Evolutionary conservation across 2,113 vertebrate species (phyloP).

Genomic region (Salvator merianae): DNA sequence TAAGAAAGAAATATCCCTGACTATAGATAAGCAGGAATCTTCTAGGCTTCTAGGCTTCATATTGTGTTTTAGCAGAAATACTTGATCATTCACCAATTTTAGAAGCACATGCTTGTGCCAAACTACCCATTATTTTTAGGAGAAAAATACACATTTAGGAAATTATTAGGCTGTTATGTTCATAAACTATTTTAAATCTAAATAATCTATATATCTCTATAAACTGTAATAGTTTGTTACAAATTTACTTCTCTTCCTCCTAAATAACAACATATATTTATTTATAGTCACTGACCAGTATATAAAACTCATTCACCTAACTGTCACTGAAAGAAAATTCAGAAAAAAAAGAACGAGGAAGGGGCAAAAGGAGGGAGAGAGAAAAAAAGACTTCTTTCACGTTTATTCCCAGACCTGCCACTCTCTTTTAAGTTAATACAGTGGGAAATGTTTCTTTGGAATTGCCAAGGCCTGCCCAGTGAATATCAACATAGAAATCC

Average conservation of each 20-base stretch:
- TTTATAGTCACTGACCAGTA: not conserved
- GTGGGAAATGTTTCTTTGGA: conserved; percentile 76
- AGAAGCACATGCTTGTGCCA: not conserved
- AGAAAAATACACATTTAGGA: not conserved
- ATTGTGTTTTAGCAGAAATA: not conserved
- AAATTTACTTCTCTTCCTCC: too few species aligned
- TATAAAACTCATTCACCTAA: conserved; percentile 22
- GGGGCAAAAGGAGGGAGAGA: too few species aligned
- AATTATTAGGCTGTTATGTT: conserved; percentile 22
- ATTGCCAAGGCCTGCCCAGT: conserved; percentile 71
- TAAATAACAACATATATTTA: too few species aligned
- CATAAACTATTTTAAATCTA: conserved; percentile 29
- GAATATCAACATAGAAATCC: conserved; percentile 76
- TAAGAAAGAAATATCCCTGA: not conserved
- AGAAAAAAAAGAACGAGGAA: conserved; percentile 42
- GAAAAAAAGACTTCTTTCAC: conserved; percentile 55
- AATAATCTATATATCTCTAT: not conserved
- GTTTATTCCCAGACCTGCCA: conserved; percentile 75
- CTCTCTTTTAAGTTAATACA: conserved; percentile 72
- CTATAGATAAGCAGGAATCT: not conserved
- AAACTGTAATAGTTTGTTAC: not conserved
- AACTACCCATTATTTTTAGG: conserved; percentile 31
- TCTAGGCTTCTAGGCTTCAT: not conserved
- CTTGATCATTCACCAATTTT: not conserved
- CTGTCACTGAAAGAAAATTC: conserved; percentile 59